Base-by-base conservation (phyloP, 2,888 invertebrate genomes). In the Patella pellucida region DNA sequence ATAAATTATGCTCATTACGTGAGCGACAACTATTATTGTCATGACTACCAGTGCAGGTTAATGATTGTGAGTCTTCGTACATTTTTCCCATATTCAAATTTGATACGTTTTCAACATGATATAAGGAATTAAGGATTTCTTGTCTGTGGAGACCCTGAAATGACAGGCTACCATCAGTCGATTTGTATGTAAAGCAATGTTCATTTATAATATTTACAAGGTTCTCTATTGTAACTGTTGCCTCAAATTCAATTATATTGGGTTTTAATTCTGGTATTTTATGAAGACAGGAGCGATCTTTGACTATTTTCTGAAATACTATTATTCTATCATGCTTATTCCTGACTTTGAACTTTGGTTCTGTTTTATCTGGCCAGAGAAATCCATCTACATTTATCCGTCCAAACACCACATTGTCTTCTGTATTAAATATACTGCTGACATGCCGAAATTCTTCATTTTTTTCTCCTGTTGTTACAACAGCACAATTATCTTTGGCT, bases 71-170 rank as follows among this genome's bases (percentile, higher is more conserved):
- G 7, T n/a, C 70, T 27, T 52, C 12, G 15, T 73, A 70, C 9
- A 80, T 19, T 15, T 19, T 78, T 67, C 51, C 74, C 78, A 84
- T 82, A 27, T 70, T 83, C 15, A 83, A 52, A 67, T 79, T 69
- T 3, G 83, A 79, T 16, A 84, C 72, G 52, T 78, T 72, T 54
- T 78, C 41, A 9, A 87, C 85, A 69, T 79, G 74, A 78, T 84
- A 88, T n/a, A 88, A 75, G 50, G 82, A 82, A 7, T 82, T 71
- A 7, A 87, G 72, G 54, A 89, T 86, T 52, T 85, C 81, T 68
- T 84, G 50, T 56, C 86, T 77, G 68, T 88, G 88, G 14, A 84
- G 75, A 9, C 89, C 89, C 72, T 79, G 76, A 14, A 78, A 31
- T 11, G 79, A 79, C n/a, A 86, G 50, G 50, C 51, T 67, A 9